Conservation (phyloP, 2,888 invertebrate genomes). For the Chymomyza amoena region DNA sequence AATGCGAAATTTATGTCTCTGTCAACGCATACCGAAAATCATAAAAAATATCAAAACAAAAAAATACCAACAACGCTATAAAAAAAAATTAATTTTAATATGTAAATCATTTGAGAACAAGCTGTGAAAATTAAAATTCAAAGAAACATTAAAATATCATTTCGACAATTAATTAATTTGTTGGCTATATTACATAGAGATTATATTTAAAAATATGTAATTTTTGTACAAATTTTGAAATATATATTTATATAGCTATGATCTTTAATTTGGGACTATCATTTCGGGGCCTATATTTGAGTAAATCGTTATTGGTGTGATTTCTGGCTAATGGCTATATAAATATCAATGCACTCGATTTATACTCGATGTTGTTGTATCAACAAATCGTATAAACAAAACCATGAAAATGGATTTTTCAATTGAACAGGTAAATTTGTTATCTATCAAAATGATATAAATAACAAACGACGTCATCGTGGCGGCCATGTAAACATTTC, state of each 20-base stretch:
- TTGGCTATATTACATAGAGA: conserved; percentile 17
- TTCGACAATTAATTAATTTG: conserved; percentile 33
- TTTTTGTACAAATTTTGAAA: no score
- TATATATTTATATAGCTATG: not conserved
- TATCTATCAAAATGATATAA: not conserved
- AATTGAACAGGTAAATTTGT: not conserved
- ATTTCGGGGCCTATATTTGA: not conserved
- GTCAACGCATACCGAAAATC: conserved; percentile 16
- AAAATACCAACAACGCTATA: not conserved
- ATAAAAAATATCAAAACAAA: not conserved
- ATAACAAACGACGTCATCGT: not conserved
- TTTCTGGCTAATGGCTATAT: not conserved
- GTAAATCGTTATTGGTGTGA: not conserved
- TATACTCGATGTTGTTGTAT: not conserved
- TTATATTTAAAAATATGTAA: no score
- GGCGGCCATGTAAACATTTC: not conserved
- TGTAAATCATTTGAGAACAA: not conserved
- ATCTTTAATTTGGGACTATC: not conserved
- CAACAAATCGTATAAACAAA: not conserved
- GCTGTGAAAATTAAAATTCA: not conserved
- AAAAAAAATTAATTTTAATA: not conserved
- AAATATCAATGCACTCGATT: not conserved
- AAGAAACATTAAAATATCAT: conserved; percentile 1
- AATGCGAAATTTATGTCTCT: conserved; percentile 30
- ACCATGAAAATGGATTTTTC: not conserved